These are phyloP conservation scores for Paramormyrops kingsleyae DNA, from an alignment of 2,113 vertebrate species.

Conservation along the genomic window DNA sequence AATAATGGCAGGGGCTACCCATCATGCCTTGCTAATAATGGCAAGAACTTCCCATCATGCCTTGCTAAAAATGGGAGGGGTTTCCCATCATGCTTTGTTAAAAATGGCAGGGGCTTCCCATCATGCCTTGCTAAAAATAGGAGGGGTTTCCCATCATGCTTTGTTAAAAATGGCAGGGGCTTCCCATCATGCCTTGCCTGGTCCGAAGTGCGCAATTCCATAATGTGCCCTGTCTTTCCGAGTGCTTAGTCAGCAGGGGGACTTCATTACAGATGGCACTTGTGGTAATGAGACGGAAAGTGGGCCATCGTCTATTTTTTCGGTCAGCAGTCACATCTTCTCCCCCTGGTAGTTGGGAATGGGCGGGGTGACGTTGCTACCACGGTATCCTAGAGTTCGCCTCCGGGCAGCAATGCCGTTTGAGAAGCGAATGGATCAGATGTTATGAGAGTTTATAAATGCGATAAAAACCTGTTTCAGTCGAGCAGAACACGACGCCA, in stretches of 20 bases:
- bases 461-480: background rate
- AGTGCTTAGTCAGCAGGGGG: slow-evolving; percentile 34
- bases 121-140: background rate
- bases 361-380: background rate
- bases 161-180: background rate
- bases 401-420: background rate
- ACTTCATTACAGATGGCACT: slow-evolving; percentile 38
- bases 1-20: background rate
- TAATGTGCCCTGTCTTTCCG: background rate
- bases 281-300: slow-evolving; percentile 36
- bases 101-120: background rate
- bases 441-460: background rate
- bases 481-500: background rate
- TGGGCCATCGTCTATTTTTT: slow-evolving; percentile 29
- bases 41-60: background rate
- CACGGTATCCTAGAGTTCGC: background rate
- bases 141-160: background rate
- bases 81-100: background rate
- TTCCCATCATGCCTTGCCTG: background rate
- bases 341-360: background rate
- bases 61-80: background rate
- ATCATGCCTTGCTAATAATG: background rate
- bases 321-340: slow-evolving; percentile 34
- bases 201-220: background rate
- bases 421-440: background rate